phyloP scores from a whole-genome alignment of 2,797 vertebrate genomes.

The Xenops minutus region DNA sequence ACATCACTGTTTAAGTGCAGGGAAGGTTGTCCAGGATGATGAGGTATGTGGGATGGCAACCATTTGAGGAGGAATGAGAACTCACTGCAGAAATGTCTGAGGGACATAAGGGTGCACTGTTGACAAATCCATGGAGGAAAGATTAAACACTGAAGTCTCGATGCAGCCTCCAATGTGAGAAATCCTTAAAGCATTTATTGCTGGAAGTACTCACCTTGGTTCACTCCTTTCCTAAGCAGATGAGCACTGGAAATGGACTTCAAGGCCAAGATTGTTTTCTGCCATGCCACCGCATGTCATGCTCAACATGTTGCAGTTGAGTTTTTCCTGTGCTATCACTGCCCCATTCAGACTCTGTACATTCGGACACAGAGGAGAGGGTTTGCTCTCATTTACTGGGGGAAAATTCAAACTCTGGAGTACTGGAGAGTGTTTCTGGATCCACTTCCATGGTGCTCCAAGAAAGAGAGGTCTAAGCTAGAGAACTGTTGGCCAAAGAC shows the following conservation, averaged over 20 bases:
- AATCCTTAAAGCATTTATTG: background rate
- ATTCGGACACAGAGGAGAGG: background rate
- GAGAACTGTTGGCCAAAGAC: background rate
- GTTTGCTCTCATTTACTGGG: background rate
- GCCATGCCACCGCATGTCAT: too few relatives aligned
- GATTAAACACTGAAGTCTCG: background rate
- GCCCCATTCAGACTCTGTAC: rapidly evolving
- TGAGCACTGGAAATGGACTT: background rate
- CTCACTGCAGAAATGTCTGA: background rate
- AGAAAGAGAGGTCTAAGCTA: background rate
- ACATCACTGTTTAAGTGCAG: background rate
- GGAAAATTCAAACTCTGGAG: background rate
- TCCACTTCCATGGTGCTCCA: background rate
- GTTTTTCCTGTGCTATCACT: background rate
- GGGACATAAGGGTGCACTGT: rapidly evolving
- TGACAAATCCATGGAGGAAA: background rate
- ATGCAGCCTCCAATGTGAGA: rapidly evolving
- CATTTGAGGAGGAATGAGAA: background rate
- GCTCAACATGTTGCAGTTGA: rapidly evolving
- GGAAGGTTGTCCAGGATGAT: background rate
- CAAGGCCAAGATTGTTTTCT: background rate
- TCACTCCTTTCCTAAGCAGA: background rate
- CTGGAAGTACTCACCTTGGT: background rate
- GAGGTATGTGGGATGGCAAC: rapidly evolving
- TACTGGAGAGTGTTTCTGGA: background rate